phyloP scores from a whole-genome alignment of 1,140 invertebrate genomes.

The Eumeta japonica region DNA sequence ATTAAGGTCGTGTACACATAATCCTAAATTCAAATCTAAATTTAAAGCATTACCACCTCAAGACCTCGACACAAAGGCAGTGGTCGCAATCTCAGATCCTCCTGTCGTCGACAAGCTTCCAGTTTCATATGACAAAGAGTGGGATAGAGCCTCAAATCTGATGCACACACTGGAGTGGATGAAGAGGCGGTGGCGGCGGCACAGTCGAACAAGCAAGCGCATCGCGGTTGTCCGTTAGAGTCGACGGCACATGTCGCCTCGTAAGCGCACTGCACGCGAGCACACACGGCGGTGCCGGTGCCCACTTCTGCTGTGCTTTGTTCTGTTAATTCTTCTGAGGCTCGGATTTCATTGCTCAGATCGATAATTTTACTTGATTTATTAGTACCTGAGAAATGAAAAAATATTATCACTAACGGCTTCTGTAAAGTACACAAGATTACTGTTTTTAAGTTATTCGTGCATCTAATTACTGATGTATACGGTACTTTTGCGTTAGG shows the following conservation, averaged over 20 bases:
- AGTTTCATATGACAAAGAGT: conserved; percentile 86
- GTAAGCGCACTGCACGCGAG: conserved; percentile 78
- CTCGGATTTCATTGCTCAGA: conserved; percentile 31
- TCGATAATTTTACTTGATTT: conserved; percentile 26
- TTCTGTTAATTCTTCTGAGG: conserved; percentile 17
- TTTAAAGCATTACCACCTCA: conserved; percentile 18
- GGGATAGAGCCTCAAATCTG: conserved; percentile 75
- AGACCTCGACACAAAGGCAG: conserved; percentile 38
- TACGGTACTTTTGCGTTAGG: no score
- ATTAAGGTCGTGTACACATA: not conserved
- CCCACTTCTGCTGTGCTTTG: conserved; percentile 29
- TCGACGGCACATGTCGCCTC: conserved; percentile 80
- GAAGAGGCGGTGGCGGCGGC: conserved; percentile 57
- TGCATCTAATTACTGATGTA: no score
- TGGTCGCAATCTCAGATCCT: conserved; percentile 69
- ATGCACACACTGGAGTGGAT: conserved; percentile 73
- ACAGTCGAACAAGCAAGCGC: conserved; percentile 75
- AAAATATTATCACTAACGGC: not conserved
- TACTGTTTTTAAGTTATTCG: not conserved
- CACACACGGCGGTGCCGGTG: conserved; percentile 61
- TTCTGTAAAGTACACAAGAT: not conserved
- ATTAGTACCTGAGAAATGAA: conserved; percentile 23
- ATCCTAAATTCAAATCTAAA: not conserved
- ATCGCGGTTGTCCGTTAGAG: conserved; percentile 68
- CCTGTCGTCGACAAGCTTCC: conserved; percentile 78